Conservation (phyloP, 2,888 invertebrate genomes). For the Leucozona laternaria region DNA sequence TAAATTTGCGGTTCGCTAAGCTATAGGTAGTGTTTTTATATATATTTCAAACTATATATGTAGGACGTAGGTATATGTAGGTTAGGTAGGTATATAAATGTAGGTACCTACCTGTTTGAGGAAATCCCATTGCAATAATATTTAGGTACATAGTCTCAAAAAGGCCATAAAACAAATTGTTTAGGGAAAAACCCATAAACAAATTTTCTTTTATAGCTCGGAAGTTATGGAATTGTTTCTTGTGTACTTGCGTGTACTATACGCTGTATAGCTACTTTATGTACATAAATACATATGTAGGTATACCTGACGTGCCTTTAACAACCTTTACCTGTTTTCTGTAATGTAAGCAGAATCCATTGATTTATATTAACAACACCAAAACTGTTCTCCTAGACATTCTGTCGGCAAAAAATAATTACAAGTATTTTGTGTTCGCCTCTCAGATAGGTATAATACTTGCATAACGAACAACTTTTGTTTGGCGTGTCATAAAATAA, state of each 20-base stretch:
- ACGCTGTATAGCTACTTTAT: slow-evolving; percentile 18
- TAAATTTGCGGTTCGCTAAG: slow-evolving; percentile 67
- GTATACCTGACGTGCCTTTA: neutral
- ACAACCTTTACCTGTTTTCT: slow-evolving; percentile 28
- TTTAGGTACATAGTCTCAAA: slow-evolving; percentile 52
- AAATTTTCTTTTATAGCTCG: slow-evolving; percentile 69
- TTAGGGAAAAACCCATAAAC: slow-evolving; percentile 72
- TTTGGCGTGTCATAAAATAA: slow-evolving; percentile 15
- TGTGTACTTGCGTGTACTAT: slow-evolving; percentile 3
- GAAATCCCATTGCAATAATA: slow-evolving; percentile 63
- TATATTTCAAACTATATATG: no score
- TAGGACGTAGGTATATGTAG: no score
- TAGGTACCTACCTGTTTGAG: slow-evolving; percentile 43
- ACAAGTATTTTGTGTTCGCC: neutral
- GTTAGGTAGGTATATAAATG: neutral
- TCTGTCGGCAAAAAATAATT: slow-evolving; percentile 36
- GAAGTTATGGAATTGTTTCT: slow-evolving; percentile 66
- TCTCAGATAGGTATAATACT: slow-evolving; percentile 4
- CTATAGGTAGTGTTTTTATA: neutral
- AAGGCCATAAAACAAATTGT: slow-evolving; percentile 63
- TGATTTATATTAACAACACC: slow-evolving; percentile 16
- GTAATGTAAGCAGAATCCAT: slow-evolving; percentile 21
- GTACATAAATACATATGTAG: neutral
- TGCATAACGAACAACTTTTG: slow-evolving; percentile 47
- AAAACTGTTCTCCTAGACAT: slow-evolving; percentile 54